Base-by-base conservation (phyloP, 1,140 invertebrate species). In the Xylocopa sonorina region DNA sequence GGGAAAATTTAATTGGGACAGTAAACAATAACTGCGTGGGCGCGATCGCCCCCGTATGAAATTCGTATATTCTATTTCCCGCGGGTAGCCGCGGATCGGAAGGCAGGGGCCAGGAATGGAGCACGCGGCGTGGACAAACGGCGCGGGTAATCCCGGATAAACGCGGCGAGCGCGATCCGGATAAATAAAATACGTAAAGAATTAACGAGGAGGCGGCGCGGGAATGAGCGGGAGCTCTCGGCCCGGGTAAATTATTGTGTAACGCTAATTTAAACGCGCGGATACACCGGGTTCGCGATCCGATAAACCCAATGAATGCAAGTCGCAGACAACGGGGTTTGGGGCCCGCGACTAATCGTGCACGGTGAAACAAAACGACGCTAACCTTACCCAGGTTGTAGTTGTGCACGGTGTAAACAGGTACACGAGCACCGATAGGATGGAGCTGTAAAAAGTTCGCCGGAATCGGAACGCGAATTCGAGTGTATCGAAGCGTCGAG, bases 231-330 rank as follows among this genome's bases (percentile, higher is more conserved):
- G 34, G 62, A 57, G 60, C 78, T 34, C 29, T 53, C 34, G 53
- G 24, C 46, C n/a, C 53, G 29, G 72, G 62, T 67, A n/a, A 80
- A 76, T 76, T 80, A 80, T 80, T 58, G 60, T 51, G 51, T 67
- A 76, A 51, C 63, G 72, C 53, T 76, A 67, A 80, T 80, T 80
- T 73, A 55, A 43, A 10, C 43, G 51, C 16, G 10, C 29, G 53
- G 27, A 27, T 46, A 38, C n/a, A n/a, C 53, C 60, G 32, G 63
- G 78, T 71, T 74, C 34, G 67, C 78, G 50, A 80, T 67, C 72
- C 78, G 78, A 80, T 80, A 80, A 80, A 80, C 71, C 71, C 72
- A 67, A 76, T 67, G 71, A 60, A 80, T 75, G 72, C 71, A 53
- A 75, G 53, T 63, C 64, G 78, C 46, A 67, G 78, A 67, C 71